Base-by-base conservation (phyloP, 2,888 invertebrate genomes). In the Carabus problematicus region DNA sequence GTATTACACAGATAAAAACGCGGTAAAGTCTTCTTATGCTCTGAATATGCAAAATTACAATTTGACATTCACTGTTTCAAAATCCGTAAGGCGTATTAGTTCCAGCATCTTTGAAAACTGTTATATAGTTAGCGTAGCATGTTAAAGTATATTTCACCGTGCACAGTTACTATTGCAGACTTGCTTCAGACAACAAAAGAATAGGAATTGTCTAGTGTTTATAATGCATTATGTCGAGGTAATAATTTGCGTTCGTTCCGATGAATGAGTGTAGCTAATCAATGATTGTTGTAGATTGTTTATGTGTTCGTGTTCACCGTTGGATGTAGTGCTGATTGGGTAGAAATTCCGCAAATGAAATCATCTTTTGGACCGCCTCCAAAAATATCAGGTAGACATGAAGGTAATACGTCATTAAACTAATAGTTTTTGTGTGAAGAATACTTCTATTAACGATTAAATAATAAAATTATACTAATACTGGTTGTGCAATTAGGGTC, bases 41-140 rank as follows among this genome's bases (percentile, higher is more conserved):
- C 29, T 29, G 29, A 29, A 29, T 29, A 29, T 29, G 29, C 29
- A 29, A 6, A 29, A 3, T 29, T 29, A 29, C 29, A 3, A 29
- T 29, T 29, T 29, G 29, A 29, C 29, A 29, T 2, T 6, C 29
- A 29, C 29, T 29, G 29, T 29, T 29, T 39, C 16, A 60, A 60
- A 49, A 60, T 45, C 67, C 60, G 67, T 66, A 67, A 52, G 29
- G 54, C 56, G 19, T 16, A 67, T 67, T 67, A 67, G 67, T 67
- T 67, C 67, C 67, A 67, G 67, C 67, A 67, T 67, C 52, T 16
- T 43, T 52, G 11, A 67, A 67, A 67, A 67, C 67, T 67, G 67
- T 67, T 60, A 66, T 59, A 56, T 64, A 56, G 49, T 66, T 56
- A 45, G 43, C 56, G 56, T 64, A 45, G 45, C 64, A 64, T 29